Base-by-base conservation (phyloP, 2,888 invertebrate genomes). In the Harpagoxenus sublaevis region DNA sequence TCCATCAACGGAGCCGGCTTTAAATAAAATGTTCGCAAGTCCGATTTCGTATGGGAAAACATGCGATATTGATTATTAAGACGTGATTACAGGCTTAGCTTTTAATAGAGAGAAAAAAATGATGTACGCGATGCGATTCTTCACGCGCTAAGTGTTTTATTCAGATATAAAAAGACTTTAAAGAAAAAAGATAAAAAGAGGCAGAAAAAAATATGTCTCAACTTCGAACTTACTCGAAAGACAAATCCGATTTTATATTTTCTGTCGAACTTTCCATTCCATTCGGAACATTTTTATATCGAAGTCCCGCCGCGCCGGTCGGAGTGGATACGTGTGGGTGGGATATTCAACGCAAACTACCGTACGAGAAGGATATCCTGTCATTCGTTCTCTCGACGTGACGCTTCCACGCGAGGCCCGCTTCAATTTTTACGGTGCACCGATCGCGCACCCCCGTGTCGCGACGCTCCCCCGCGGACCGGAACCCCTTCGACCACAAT, bases 371-470 rank as follows among this genome's bases (percentile, higher is more conserved):
- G 55, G 55, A 78, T 78, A 78, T 78, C 71, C 78, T 78, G 71
- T 78, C 78, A 78, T 55, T 78, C 78, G 78, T 78, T 74, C 60
- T 81, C 60, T 39, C 48, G 35, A 60, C 74, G 60, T 81, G 74
- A 73, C 74, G 60, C 79, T 60, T 65, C 74, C 79, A 71, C 79
- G 73, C 74, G 79, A 81, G 60, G 18, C 79, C 79, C 45, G 60
- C 48, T 74, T 74, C 79, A 74, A 81, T 81, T 81, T 81, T 81
- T 81, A 73, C 79, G 60, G 74, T 57, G 79, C 79, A 74, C 73
- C 79, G 79, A 81, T 73, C 65, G 74, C 48, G 18, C 74, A 28
- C 45, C 92, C 91, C 90, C 88, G 88, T 90, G 85, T 86, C 87
- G 92, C 89, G 84, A 81, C 84, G 71, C 68, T 63, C 68, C 55